phyloP scores from a whole-genome alignment of 2,888 invertebrate species.

The Galerucella calmariensis region DNA sequence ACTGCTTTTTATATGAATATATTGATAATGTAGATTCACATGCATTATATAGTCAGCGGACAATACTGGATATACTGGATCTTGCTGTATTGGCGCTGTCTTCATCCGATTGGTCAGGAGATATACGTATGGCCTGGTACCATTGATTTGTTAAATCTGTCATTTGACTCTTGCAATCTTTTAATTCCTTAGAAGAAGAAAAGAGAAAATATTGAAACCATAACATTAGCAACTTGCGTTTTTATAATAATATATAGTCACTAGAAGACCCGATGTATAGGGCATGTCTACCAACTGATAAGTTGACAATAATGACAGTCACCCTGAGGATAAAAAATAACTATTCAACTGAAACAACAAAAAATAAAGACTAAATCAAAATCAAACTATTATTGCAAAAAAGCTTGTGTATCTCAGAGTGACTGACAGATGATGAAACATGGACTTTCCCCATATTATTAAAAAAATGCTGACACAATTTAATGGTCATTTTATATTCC shows the following conservation, averaged over 20 bases:
- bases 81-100: conserved; percentile 66
- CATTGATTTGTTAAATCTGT: conserved; percentile 95
- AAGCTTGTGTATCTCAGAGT: too few species aligned
- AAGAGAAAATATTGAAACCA: neutral
- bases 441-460: too few species aligned
- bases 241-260: neutral
- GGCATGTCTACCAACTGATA: too few species aligned
- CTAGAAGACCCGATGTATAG: too few species aligned
- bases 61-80: conserved; percentile 65
- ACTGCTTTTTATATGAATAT: conserved; percentile 33
- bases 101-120: conserved; percentile 87
- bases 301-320: too few species aligned
- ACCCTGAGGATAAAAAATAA: too few species aligned
- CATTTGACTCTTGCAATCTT: conserved; percentile 97
- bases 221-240: neutral
- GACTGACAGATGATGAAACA: too few species aligned
- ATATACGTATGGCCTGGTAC: conserved; percentile 95
- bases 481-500: too few species aligned
- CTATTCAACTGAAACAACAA: too few species aligned
- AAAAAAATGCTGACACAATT: too few species aligned
- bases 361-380: too few species aligned
- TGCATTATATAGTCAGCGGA: conserved; percentile 58
- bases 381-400: too few species aligned
- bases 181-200: conserved; percentile 76
- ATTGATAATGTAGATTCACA: conserved; percentile 20